Conservation (phyloP, 2,888 invertebrate genomes). For the Ariolimax columbianus region DNA sequence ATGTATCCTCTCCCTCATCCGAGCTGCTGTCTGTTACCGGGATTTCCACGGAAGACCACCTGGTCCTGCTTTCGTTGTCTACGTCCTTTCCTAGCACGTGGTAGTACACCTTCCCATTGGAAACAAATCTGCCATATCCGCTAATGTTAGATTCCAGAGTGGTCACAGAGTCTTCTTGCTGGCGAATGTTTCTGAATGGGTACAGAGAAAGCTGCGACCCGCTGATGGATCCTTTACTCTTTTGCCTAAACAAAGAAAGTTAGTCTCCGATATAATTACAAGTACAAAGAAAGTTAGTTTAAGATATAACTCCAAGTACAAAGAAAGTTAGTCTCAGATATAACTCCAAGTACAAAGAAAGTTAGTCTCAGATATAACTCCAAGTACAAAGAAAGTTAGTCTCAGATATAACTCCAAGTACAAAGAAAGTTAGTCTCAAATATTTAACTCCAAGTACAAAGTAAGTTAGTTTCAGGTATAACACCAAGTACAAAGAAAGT, state of each 20-base stretch:
- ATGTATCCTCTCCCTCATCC: not conserved
- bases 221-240: conserved; percentile 10
- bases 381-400: too few relatives aligned
- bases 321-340: too few relatives aligned
- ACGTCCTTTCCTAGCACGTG: not conserved
- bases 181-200: conserved; percentile 35
- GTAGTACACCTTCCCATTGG: conserved; percentile 12
- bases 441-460: too few relatives aligned
- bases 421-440: too few relatives aligned
- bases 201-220: conserved; percentile 30
- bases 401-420: too few relatives aligned
- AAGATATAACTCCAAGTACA: too few relatives aligned
- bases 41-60: conserved; percentile 26
- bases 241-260: not conserved
- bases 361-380: too few relatives aligned
- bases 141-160: conserved; percentile 7
- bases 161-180: conserved; percentile 7
- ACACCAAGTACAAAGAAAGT: too few relatives aligned
- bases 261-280: too few relatives aligned
- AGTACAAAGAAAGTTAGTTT: too few relatives aligned
- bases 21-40: not conserved
- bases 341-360: too few relatives aligned
- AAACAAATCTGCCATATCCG: not conserved
- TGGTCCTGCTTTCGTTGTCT: not conserved
- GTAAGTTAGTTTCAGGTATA: too few relatives aligned